Evolutionary conservation across 1,140 invertebrate species (phyloP).

Genomic region (Episyrphus balteatus): DNA sequence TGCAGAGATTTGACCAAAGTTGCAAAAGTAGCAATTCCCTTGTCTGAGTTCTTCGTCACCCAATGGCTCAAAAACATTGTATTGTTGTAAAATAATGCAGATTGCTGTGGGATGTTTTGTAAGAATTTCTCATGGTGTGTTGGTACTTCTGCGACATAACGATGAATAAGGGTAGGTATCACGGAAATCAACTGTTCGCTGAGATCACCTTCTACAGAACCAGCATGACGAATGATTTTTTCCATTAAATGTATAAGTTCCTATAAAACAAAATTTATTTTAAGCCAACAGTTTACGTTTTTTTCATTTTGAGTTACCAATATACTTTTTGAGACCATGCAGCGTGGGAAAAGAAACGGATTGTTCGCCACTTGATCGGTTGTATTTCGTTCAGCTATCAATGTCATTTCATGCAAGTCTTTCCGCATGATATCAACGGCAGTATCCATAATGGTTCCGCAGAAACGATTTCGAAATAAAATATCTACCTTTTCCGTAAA

Average conservation of each 20-base stretch:
- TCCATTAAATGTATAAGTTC: conserved; percentile 60
- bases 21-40: conserved; percentile 27
- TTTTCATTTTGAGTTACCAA: conserved; percentile 11
- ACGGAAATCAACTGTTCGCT: conserved; percentile 54
- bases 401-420: conserved; percentile 66
- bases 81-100: conserved; percentile 88
- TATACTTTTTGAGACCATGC: conserved; percentile 47
- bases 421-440: conserved; percentile 66
- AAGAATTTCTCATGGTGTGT: conserved; percentile 67
- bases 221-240: conserved; percentile 60
- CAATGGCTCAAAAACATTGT: conserved; percentile 76
- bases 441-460: conserved; percentile 55
- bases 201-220: conserved; percentile 48
- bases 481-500: conserved; percentile 68
- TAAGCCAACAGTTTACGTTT: not conserved
- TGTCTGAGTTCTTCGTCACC: conserved; percentile 27
- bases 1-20: conserved; percentile 43
- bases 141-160: conserved; percentile 66
- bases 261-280: conserved; percentile 19
- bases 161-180: conserved; percentile 58
- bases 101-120: conserved; percentile 70
- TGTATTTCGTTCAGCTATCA: conserved; percentile 41
- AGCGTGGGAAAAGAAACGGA: conserved; percentile 41
- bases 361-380: conserved; percentile 21
- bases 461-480: conserved; percentile 68